A percentile compares a stretch with the other conserved stretches of the same genome.
Conservation (phyloP, 1,140 invertebrate genomes). For the Neuroterus valhalla region DNA sequence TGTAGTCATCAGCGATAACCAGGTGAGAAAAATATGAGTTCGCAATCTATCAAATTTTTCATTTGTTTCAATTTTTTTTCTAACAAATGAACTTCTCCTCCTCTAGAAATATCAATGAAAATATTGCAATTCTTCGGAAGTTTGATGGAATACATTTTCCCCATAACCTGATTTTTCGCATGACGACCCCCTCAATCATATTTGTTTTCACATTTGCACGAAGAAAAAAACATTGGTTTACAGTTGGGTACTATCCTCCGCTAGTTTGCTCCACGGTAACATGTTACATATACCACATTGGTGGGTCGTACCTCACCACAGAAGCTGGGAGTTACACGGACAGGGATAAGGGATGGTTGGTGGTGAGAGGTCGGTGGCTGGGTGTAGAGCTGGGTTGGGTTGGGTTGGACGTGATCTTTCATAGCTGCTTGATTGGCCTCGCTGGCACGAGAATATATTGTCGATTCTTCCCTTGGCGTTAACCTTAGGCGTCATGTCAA, state of each 20-base stretch:
- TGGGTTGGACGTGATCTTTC: conserved; percentile 73
- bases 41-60: too few species aligned
- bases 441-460: conserved; percentile 58
- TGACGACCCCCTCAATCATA: conserved; percentile 44
- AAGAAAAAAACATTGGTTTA: background rate
- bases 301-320: conserved; percentile 19
- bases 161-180: too few species aligned
- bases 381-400: conserved; percentile 50
- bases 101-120: too few species aligned
- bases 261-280: background rate
- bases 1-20: too few species aligned
- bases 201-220: background rate
- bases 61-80: too few species aligned
- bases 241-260: conserved; percentile 29
- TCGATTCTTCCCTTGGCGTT: background rate
- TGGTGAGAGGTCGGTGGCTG: conserved; percentile 51
- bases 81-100: too few species aligned
- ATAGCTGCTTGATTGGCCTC: conserved; percentile 72
- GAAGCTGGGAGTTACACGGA: conserved; percentile 19
- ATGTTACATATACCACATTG: background rate
- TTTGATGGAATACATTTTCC: too few species aligned
- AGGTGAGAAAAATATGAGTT: too few species aligned
- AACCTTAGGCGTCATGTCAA: conserved; percentile 53
- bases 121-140: too few species aligned
- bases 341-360: conserved; percentile 46